These are phyloP conservation scores for Eulemur macaco DNA, from an alignment of 2,113 vertebrate genomes.

Conservation along the genomic window DNA sequence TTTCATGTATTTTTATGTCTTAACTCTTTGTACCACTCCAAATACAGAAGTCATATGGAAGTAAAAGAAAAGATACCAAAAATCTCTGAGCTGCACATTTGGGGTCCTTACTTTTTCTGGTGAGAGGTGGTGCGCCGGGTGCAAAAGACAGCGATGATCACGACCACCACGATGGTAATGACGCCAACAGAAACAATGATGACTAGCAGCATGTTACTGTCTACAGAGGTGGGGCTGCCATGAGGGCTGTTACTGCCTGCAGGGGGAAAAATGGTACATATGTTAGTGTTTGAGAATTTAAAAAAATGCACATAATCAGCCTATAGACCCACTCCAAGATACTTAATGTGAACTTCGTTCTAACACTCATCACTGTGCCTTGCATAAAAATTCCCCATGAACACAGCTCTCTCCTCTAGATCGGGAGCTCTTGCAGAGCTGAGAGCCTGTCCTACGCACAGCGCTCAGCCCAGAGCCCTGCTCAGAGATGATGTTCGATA, in stretches of 20 bases:
- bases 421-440: not conserved
- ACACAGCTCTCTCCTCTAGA: not conserved
- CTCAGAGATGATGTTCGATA: not conserved
- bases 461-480: not conserved
- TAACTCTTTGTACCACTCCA: conserved; percentile 12
- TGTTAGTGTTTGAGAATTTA: not conserved
- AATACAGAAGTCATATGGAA: not conserved
- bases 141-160: conserved; percentile 95
- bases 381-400: not conserved
- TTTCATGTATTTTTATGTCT: not conserved
- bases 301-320: not conserved
- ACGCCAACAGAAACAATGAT: conserved; percentile 95
- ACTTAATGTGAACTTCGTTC: not conserved
- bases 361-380: not conserved
- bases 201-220: conserved; percentile 93
- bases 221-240: conserved; percentile 88
- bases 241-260: conserved; percentile 92
- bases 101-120: conserved; percentile 94
- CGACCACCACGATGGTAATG: conserved; percentile 94
- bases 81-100: not conserved
- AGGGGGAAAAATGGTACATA: not conserved
- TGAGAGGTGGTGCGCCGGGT: conserved; percentile 95
- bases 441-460: not conserved
- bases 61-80: not conserved
- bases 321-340: not conserved